Conservation (phyloP, 2,888 invertebrate genomes). For the Drosophila quasianomalipes region DNA sequence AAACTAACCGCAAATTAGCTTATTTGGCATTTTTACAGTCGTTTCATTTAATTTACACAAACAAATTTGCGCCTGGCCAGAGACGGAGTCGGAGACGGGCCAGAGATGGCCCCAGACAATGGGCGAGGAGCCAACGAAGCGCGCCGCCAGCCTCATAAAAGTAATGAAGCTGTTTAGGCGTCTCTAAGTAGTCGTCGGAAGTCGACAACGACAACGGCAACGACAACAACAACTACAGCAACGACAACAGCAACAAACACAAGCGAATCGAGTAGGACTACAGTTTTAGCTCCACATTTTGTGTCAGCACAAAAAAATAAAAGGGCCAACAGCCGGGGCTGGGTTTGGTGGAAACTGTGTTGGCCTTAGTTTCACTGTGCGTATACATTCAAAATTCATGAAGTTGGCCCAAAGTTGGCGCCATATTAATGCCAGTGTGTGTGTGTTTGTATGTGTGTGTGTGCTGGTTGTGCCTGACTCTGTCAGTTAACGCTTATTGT, state of each 20-base stretch:
- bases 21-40: constrained; percentile 82
- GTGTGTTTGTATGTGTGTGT: background rate
- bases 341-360: constrained; percentile 15
- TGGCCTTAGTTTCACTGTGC: constrained; percentile 60
- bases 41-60: constrained; percentile 81
- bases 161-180: constrained; percentile 82
- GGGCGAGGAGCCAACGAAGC: constrained; percentile 75
- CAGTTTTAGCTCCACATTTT: constrained; percentile 52
- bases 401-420: constrained; percentile 74
- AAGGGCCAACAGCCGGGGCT: constrained; percentile 14
- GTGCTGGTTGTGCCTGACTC: constrained; percentile 25
- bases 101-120: constrained; percentile 60
- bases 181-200: constrained; percentile 81
- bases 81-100: constrained; percentile 35
- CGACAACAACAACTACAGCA: constrained; percentile 21
- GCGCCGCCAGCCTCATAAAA: constrained; percentile 78
- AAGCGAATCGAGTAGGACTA: constrained; percentile 21
- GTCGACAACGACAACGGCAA: constrained; percentile 48
- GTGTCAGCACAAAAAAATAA: constrained; percentile 66
- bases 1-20: constrained; percentile 81
- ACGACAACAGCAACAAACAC: constrained; percentile 32
- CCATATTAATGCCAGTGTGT: constrained; percentile 63
- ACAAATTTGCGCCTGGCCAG: constrained; percentile 81
- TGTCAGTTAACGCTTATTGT: constrained; percentile 52
- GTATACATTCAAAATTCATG: constrained; percentile 79